Evolutionary conservation across 2,797 vertebrate genomes (phyloP).

Genomic region (Peromyscus nudipes): DNA sequence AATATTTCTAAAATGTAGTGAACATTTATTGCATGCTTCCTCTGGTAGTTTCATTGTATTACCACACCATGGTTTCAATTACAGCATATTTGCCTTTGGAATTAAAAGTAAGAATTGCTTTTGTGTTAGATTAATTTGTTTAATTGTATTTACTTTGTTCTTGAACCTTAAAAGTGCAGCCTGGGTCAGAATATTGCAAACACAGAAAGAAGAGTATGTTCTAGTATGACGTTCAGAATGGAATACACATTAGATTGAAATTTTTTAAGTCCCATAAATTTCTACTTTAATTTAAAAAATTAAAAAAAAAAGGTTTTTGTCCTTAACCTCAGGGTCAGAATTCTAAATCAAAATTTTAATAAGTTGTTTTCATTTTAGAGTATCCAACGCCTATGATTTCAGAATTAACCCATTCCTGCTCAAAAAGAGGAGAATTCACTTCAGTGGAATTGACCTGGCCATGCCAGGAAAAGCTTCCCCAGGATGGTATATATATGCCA

Average conservation of each 20-base stretch:
- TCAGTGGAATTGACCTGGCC: not conserved
- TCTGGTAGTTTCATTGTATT: not conserved
- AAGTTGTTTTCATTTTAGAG: not conserved
- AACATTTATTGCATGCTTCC: not conserved
- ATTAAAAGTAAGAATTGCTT: conserved; percentile 10
- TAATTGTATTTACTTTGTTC: conserved; percentile 24
- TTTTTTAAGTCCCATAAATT: not conserved
- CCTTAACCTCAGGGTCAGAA: not conserved
- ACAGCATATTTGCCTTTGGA: conserved; percentile 7
- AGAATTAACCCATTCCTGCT: not conserved
- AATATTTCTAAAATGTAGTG: not conserved
- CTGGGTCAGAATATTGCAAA: not conserved
- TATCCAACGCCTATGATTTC: not conserved
- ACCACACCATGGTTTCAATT: conserved; percentile 2
- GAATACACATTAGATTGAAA: conserved; percentile 19
- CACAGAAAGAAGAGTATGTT: not conserved
- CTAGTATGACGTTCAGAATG: not conserved
- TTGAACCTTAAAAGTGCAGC: not conserved
- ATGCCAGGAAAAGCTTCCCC: not conserved
- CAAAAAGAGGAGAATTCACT: not conserved
- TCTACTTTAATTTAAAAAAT: not conserved
- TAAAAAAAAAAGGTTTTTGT: not conserved
- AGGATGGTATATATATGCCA: not conserved
- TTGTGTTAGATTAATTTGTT: conserved; percentile 45
- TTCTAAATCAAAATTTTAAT: conserved; percentile 26